Evolutionary conservation across 2,797 vertebrate species (phyloP).

Genomic region (Etheostoma perlongum): DNA sequence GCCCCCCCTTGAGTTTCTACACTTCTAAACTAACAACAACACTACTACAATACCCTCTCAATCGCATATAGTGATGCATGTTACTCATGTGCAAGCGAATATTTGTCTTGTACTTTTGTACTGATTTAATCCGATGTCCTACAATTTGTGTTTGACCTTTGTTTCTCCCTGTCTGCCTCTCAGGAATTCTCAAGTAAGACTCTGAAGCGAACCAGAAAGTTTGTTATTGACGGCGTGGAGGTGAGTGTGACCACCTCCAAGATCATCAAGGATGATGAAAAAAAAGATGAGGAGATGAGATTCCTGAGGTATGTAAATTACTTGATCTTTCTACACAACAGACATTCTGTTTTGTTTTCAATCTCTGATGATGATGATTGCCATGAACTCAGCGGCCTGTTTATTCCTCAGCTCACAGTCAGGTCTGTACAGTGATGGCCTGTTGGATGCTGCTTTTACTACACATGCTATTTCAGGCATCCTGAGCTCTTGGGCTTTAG

Average conservation of each 20-base stretch:
- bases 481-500: slow-evolving; percentile 25
- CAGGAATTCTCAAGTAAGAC: slow-evolving; percentile 93
- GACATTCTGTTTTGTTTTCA: background rate
- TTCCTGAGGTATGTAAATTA: slow-evolving; percentile 90
- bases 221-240: slow-evolving; percentile 94
- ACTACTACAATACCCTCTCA: background rate
- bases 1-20: background rate
- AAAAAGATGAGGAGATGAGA: slow-evolving; percentile 98
- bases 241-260: slow-evolving; percentile 98
- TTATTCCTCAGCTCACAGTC: slow-evolving; percentile 23
- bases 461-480: slow-evolving; percentile 50
- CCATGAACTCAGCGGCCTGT: background rate
- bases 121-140: background rate
- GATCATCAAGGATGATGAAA: slow-evolving; percentile 96
- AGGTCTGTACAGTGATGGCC: background rate
- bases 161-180: background rate
- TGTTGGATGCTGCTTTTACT: slow-evolving; percentile 40
- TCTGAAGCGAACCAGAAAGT: slow-evolving; percentile 93
- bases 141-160: slow-evolving; percentile 6
- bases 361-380: slow-evolving; percentile 10
- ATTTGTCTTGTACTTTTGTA: background rate
- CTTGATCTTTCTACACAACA: background rate
- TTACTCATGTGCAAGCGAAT: background rate
- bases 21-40: background rate
- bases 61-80: background rate